phyloP scores from a whole-genome alignment of 2,797 vertebrate species.

The Spea hammondii region DNA sequence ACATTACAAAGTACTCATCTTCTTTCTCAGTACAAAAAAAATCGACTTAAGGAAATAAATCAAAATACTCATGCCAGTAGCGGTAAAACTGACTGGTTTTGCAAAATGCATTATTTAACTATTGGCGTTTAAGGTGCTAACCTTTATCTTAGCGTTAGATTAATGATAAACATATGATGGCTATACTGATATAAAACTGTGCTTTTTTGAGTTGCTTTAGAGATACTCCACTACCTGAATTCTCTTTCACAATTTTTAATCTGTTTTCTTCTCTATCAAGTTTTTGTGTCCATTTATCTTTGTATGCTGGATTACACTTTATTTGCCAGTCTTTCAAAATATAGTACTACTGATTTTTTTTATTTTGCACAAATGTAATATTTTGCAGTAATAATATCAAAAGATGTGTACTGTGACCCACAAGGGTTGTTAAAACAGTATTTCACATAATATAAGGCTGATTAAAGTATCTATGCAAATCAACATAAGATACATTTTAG shows the following conservation, averaged over 20 bases:
- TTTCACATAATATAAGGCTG: background rate
- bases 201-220: too few species aligned
- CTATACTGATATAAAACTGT: too few species aligned
- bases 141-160: background rate
- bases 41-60: slow-evolving; percentile 6
- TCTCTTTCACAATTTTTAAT: too few species aligned
- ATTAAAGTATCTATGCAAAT: background rate
- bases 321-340: background rate
- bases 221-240: too few species aligned
- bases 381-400: background rate
- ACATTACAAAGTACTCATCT: background rate
- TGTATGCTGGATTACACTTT: too few species aligned
- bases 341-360: background rate
- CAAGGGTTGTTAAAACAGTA: slow-evolving; percentile 10
- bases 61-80: background rate
- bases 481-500: slow-evolving; percentile 1
- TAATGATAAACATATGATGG: background rate
- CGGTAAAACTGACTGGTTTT: background rate
- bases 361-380: background rate
- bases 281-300: too few species aligned
- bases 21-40: slow-evolving; percentile 10
- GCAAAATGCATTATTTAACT: background rate
- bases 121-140: background rate
- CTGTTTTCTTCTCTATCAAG: too few species aligned
- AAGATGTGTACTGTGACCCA: background rate